Percentiles rank a stretch among this genome's conserved stretches.
These are phyloP conservation scores for Patella pellucida DNA, from an alignment of 2,888 invertebrate species.

Conservation along the genomic window DNA sequence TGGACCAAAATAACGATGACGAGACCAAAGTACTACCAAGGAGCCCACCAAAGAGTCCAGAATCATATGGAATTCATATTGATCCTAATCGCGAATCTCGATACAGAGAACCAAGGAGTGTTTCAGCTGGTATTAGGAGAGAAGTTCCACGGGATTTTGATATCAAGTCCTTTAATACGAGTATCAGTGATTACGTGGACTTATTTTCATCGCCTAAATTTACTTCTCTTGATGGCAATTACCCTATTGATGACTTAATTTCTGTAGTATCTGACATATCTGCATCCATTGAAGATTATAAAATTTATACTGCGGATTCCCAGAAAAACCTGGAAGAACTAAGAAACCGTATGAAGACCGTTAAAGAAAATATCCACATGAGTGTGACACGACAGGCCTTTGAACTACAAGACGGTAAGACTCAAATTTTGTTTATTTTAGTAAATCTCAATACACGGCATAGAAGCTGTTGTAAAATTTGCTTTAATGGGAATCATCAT, in stretches of 20 bases:
- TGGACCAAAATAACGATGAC: too few species aligned
- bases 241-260: constrained; percentile 55
- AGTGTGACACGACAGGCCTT: constrained; percentile 50
- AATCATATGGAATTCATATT: too few species aligned
- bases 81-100: too few species aligned
- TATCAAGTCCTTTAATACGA: constrained; percentile 16
- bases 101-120: not conserved
- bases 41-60: too few species aligned
- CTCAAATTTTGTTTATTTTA: too few species aligned
- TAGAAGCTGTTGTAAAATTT: too few species aligned
- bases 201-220: constrained; percentile 39
- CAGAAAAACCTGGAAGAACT: constrained; percentile 51
- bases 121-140: not conserved
- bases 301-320: constrained; percentile 45
- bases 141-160: not conserved
- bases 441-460: too few species aligned
- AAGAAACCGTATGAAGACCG: constrained; percentile 47
- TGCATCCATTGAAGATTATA: constrained; percentile 52
- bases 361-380: constrained; percentile 52
- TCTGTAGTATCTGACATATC: constrained; percentile 46
- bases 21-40: too few species aligned
- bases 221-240: constrained; percentile 46
- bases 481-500: too few species aligned
- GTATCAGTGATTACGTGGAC: constrained; percentile 23
- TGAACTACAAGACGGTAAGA: constrained; percentile 47